These are phyloP conservation scores for Hippoglossus stenolepis DNA, from an alignment of 2,113 vertebrate species.

Conservation along the genomic window DNA sequence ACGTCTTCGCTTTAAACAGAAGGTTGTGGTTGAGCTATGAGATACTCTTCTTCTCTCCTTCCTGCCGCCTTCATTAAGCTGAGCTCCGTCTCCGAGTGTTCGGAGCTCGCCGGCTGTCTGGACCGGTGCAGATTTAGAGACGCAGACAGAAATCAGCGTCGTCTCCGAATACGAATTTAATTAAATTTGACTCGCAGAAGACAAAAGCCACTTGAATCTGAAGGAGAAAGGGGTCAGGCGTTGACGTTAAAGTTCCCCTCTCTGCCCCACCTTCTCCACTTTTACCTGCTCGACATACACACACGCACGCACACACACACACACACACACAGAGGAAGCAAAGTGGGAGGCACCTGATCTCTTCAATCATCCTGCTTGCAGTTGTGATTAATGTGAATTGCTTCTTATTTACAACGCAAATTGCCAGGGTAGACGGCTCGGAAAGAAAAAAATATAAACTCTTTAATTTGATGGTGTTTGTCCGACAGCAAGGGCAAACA, in stretches of 20 bases:
- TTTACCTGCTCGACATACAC: not conserved
- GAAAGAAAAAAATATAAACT: constrained; percentile 22
- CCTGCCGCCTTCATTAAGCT: constrained; percentile 50
- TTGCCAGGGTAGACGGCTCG: constrained; percentile 21
- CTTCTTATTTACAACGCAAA: constrained; percentile 55
- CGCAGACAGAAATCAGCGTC: constrained; percentile 2
- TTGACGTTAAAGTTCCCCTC: constrained; percentile 10
- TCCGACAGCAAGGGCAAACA: constrained; percentile 51
- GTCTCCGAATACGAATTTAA: constrained; percentile 51
- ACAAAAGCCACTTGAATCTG: constrained; percentile 55
- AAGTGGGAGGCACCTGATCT: constrained; percentile 44
- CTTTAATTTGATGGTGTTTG: constrained; percentile 8
- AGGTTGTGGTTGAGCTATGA: constrained; percentile 35
- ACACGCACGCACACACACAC: not conserved
- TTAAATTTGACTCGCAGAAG: constrained; percentile 49
- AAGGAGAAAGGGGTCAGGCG: constrained; percentile 59
- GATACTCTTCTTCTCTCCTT: constrained; percentile 3
- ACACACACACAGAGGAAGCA: constrained; percentile 14
- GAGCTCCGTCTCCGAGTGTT: constrained; percentile 26
- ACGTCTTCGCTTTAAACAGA: constrained; percentile 27
- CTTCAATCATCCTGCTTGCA: constrained; percentile 54
- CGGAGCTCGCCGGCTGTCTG: constrained; percentile 18
- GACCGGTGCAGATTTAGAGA: constrained; percentile 29
- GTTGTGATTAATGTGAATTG: constrained; percentile 57
- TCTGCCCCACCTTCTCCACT: constrained; percentile 4